Percentiles rank a stretch among this genome's conserved stretches.
These are phyloP conservation scores for Drosophila prolongata DNA, from an alignment of 2,888 invertebrate genomes.

Conservation along the genomic window DNA sequence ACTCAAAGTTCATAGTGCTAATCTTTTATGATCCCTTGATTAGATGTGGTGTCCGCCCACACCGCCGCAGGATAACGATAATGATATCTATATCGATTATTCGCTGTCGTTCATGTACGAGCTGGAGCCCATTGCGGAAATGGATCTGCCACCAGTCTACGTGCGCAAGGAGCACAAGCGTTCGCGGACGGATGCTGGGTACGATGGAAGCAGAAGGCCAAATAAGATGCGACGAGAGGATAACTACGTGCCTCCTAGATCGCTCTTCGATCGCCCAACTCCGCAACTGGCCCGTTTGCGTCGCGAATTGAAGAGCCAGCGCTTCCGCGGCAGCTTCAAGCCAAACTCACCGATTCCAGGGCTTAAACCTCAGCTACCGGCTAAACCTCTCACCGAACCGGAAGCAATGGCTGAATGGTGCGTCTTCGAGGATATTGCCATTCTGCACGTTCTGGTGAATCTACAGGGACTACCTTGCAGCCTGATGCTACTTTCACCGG, in stretches of 20 bases:
- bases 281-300: slow-evolving; percentile 90
- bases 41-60: slow-evolving; percentile 99
- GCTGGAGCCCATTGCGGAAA: slow-evolving; percentile 89
- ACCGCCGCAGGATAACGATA: slow-evolving; percentile 94
- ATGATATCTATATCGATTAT: slow-evolving; percentile 95
- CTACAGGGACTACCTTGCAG: slow-evolving; percentile 91
- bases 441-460: slow-evolving; percentile 92
- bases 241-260: slow-evolving; percentile 90
- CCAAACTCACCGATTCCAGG: slow-evolving; percentile 86
- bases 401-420: slow-evolving; percentile 94
- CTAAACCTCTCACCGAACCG: slow-evolving; percentile 86
- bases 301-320: slow-evolving; percentile 91
- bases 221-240: slow-evolving; percentile 89
- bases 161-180: slow-evolving; percentile 91
- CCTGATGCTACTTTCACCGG: slow-evolving; percentile 90
- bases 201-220: slow-evolving; percentile 87
- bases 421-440: slow-evolving; percentile 94
- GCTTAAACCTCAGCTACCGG: slow-evolving; percentile 85
- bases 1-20: slow-evolving; percentile 2
- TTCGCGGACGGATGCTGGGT: slow-evolving; percentile 88
- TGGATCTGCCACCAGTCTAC: slow-evolving; percentile 91
- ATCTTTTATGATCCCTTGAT: slow-evolving; percentile 16
- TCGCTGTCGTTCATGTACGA: slow-evolving; percentile 95
- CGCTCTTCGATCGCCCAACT: slow-evolving; percentile 92
- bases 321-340: slow-evolving; percentile 87